Base-by-base conservation (phyloP, 2,797 vertebrate genomes). In the Echeneis naucrates region DNA sequence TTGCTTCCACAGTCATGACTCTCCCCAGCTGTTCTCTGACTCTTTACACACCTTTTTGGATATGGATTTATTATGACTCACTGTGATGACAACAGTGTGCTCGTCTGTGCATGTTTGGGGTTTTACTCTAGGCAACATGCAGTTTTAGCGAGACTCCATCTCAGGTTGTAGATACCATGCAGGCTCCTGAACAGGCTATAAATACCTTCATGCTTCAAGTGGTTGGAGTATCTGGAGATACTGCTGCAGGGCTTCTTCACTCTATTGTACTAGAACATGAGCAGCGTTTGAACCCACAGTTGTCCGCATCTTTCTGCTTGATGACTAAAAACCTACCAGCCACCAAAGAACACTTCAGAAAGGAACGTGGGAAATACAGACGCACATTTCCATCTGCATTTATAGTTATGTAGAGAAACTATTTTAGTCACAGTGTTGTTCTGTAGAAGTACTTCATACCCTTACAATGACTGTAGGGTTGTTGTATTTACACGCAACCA, bases 201-300 rank as follows among this genome's bases (percentile, higher is more conserved):
- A 89, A 91, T 91, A 91, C 50, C 74, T 17, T 33, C 56, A 7
- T 44, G 77, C 62, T 85, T 82, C 66, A 73, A 84, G 85, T 80
- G 71, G 79, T 84, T 63, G 53, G 64, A 85, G 78, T 75, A 80
- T 89, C 47, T 74, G 59, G 55, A 87, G 88, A 85, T 83, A 52
- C 38, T 27, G 67, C 83, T 75, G 68, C 13, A 35, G 71, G 83
- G 79, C 69, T 79, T 82, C 77, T 83, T 64, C 59, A 4, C 24
- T 2, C 2, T 24, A 37, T 73, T 70, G 50, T 69, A 27, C 65
- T 2, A 1, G 74, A 48, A 78, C 63, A 55, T 32, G 51, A 56
- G 38, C 16, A 69, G 81, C 62, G 75, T 84, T 65, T 85, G 80
- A 78, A 77, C 73, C 52, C 24, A 5, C 67, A 30, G 55, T 68